phyloP scores from a whole-genome alignment of 2,888 invertebrate genomes.

The Rotaria magnacalcarata region DNA sequence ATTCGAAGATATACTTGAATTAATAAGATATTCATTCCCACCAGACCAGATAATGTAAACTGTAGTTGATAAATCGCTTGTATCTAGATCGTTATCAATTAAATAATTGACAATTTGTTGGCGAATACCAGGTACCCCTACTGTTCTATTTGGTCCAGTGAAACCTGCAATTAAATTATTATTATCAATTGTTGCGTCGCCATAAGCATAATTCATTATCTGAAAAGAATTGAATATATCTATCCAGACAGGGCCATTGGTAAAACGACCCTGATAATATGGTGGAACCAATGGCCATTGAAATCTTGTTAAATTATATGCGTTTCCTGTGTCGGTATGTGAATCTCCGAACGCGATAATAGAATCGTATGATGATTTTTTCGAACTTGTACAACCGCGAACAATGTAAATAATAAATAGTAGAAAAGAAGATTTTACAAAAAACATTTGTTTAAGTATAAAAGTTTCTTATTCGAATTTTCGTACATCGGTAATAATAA shows the following conservation, averaged over 20 bases:
- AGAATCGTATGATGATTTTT: background rate
- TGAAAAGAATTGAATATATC: background rate
- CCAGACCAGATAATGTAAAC: background rate
- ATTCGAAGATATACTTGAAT: background rate
- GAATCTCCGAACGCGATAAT: background rate
- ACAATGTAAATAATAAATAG: background rate
- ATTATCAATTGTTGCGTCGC: background rate
- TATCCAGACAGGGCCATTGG: background rate
- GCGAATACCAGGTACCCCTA: background rate
- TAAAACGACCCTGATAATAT: constrained; percentile 11
- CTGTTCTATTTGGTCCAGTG: background rate
- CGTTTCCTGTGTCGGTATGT: background rate
- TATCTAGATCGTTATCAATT: background rate
- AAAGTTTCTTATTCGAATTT: background rate
- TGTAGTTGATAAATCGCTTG: background rate
- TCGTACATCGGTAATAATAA: too few species aligned
- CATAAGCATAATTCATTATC: background rate
- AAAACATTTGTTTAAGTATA: background rate
- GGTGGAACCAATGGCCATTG: constrained; percentile 6
- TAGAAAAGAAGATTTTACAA: background rate
- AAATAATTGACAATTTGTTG: background rate
- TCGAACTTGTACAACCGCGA: background rate
- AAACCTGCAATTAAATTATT: background rate
- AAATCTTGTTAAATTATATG: background rate
- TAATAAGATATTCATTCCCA: background rate